These are phyloP conservation scores for Sminthurinus aureus DNA, from an alignment of 2,888 invertebrate genomes.

Conservation along the genomic window DNA sequence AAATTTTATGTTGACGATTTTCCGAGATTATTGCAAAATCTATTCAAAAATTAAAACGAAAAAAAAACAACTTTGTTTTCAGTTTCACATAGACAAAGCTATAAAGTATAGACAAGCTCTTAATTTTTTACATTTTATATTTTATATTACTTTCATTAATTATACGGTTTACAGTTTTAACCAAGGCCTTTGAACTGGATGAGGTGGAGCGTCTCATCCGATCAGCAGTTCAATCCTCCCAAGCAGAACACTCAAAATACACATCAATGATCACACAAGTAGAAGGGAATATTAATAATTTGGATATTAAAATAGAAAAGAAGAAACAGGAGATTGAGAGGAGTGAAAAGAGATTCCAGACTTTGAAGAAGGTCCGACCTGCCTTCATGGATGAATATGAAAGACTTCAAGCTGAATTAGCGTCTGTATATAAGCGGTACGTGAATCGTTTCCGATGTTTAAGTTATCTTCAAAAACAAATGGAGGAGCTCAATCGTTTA, in stretches of 20 bases:
- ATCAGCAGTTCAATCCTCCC: slow-evolving; percentile 75
- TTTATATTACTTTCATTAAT: no score
- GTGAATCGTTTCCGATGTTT: slow-evolving; percentile 87
- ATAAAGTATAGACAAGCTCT: no score
- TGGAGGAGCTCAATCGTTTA: slow-evolving; percentile 79
- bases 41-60: no score
- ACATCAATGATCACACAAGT: slow-evolving; percentile 83
- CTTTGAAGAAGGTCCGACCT: slow-evolving; percentile 93
- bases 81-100: no score
- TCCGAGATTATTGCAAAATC: no score
- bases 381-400: slow-evolving; percentile 97
- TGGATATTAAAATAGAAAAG: slow-evolving; percentile 92
- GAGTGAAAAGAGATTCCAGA: slow-evolving; percentile 90
- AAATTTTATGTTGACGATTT: no score
- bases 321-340: slow-evolving; percentile 88
- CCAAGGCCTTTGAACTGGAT: slow-evolving; percentile 79
- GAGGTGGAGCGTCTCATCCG: slow-evolving; percentile 82
- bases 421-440: slow-evolving; percentile 85
- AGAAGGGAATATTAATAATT: slow-evolving; percentile 84
- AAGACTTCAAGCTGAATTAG: slow-evolving; percentile 83
- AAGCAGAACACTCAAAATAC: slow-evolving; percentile 75
- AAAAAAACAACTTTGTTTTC: no score
- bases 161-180: slow-evolving; percentile 70
- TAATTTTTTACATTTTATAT: no score
- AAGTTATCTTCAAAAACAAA: slow-evolving; percentile 84